A percentile compares a stretch with the other conserved stretches of the same genome.
Evolutionary conservation across 2,797 vertebrate species (phyloP).

Genomic region (Acridotheres tristis): DNA sequence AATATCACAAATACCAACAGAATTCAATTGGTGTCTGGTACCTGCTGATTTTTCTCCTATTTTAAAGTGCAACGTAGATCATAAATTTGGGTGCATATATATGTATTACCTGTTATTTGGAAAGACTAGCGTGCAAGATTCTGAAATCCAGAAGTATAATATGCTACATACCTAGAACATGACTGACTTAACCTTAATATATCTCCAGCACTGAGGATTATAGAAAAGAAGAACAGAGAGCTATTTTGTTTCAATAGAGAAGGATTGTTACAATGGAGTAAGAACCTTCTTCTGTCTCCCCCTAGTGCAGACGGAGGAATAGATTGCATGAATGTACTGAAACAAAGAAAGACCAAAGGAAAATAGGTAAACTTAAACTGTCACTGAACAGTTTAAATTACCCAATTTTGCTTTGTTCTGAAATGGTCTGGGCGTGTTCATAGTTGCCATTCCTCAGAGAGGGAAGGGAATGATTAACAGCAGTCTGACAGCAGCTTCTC

Average conservation of each 20-base stretch:
- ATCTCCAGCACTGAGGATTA: neutral
- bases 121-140: neutral
- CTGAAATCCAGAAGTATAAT: neutral
- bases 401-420: conserved; percentile 14
- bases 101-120: neutral
- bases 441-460: neutral
- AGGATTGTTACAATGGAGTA: neutral
- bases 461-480: neutral
- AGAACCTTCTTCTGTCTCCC: neutral
- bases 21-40: neutral
- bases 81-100: neutral
- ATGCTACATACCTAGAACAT: neutral
- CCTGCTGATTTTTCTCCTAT: neutral
- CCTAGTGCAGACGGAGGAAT: neutral
- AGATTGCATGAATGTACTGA: neutral
- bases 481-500: neutral
- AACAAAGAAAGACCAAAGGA: conserved; percentile 14
- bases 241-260: neutral
- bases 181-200: neutral
- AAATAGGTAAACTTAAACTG: conserved; percentile 2
- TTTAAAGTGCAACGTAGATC: neutral
- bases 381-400: neutral
- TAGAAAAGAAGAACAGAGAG: neutral
- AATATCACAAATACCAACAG: neutral
- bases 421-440: neutral